Base-by-base conservation (phyloP, 2,888 invertebrate genomes). In the Asteroscopus sphinx region DNA sequence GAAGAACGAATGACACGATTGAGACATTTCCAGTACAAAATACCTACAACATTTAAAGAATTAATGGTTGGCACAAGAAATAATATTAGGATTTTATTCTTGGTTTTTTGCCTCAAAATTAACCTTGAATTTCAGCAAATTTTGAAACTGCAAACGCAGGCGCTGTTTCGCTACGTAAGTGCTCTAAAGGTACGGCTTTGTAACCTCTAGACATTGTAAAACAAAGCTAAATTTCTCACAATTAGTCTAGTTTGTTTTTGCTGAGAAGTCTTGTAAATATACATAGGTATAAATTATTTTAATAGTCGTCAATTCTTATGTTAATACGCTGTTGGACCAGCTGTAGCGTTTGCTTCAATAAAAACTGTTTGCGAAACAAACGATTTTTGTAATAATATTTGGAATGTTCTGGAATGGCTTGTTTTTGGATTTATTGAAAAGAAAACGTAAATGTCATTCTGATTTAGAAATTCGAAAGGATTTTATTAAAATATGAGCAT, bases 241-340 rank as follows among this genome's bases (percentile, higher is more conserved):
- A 65, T 55, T 28, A 13, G 32, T 35, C 8, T 37, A 35, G 0
- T 7, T 0, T n/a, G n/a, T 42, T 48, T 58, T 48, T 47, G 21
- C 16, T 13, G 7, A 64, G 26, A 12, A 5, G 13, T 41, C 17
- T 48, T 32, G 13, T 15, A 16, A 42, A 41, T 36, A 36, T 15
- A 36, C 17, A 52, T n/a, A n/a, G n/a, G n/a, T n/a, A n/a, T n/a
- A n/a, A 36, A 47, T 47, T 35, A 16, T 41, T 21, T 6, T 49
- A 37, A 46, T 40, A 3, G 16, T 33, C 9, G 25, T 21, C 2
- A 9, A 67, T 66, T 55, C 39, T 36, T n/a, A 55, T 51, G 55
- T 32, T 49, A 42, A 54, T 47, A 3, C 4, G 7, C 2, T 0
- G 26, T 41, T 13, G 0, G 0, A 8, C 28, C 21, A 39, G 26